phyloP scores from a whole-genome alignment of 2,888 invertebrate species.

The Tenthredo livida region DNA sequence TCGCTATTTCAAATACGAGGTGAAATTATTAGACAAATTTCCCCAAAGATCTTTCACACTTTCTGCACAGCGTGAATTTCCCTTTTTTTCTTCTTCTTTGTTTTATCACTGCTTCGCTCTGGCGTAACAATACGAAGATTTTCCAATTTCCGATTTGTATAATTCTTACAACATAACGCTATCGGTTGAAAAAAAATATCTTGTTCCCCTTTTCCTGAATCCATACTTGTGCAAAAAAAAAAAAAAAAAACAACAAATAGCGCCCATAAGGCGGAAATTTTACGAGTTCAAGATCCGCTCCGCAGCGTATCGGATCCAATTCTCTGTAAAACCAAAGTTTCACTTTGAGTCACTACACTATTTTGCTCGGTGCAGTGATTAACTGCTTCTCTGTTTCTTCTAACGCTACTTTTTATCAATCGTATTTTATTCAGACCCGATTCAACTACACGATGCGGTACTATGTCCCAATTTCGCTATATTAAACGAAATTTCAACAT shows the following conservation, averaged over 20 bases:
- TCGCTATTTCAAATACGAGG: neutral
- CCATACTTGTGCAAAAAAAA: neutral
- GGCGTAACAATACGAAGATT: neutral
- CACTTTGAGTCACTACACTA: neutral
- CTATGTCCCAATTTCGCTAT: neutral
- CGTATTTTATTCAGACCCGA: neutral
- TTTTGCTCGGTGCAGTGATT: neutral
- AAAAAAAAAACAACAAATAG: neutral
- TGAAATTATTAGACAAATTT: constrained; percentile 3
- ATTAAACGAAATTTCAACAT: neutral
- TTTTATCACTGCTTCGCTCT: neutral
- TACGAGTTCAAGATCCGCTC: neutral
- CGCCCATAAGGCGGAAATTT: neutral
- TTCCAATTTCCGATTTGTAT: neutral
- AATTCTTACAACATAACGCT: neutral
- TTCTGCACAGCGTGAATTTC: constrained; percentile 21
- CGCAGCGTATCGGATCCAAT: constrained; percentile 3
- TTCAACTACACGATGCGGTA: neutral
- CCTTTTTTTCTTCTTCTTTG: neutral
- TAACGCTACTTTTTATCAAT: neutral
- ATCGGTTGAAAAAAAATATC: neutral
- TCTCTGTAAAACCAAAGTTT: constrained; percentile 20
- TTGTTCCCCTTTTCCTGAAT: neutral
- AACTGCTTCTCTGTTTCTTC: neutral
- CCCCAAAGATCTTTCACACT: constrained; percentile 25